Evolutionary conservation across 2,888 invertebrate species (phyloP).

Genomic region (Lithodes maja): DNA sequence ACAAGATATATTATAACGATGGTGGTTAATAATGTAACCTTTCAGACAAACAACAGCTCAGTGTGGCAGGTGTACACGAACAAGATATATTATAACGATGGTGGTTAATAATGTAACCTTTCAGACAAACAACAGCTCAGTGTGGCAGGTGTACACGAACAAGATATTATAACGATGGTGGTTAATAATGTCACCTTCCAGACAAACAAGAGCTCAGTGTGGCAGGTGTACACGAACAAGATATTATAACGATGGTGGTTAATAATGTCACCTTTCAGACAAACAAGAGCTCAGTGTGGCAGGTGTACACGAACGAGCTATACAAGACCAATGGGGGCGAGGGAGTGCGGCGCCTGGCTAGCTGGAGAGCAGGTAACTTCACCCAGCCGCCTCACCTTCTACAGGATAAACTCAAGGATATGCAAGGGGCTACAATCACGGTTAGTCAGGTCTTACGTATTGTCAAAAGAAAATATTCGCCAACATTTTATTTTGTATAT

Average conservation of each 20-base stretch:
- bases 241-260: not conserved
- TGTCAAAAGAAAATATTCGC: no score
- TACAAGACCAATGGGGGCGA: not conserved
- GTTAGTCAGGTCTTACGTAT: not conserved
- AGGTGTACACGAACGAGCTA: not conserved
- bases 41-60: no score
- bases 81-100: no score
- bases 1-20: no score
- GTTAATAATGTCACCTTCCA: not conserved
- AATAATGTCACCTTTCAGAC: not conserved
- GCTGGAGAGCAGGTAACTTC: not conserved
- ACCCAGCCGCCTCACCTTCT: not conserved
- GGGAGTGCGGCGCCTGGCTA: not conserved
- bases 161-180: no score
- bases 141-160: no score
- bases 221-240: not conserved
- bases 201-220: not conserved
- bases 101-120: no score
- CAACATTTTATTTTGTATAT: not conserved
- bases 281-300: not conserved
- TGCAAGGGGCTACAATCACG: not conserved
- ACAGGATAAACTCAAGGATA: not conserved
- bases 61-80: no score
- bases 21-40: no score
- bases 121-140: no score